A percentile compares a stretch with the other conserved stretches of the same genome.
Conservation (phyloP, 2,888 invertebrate genomes). For the Onchidella celtica region DNA sequence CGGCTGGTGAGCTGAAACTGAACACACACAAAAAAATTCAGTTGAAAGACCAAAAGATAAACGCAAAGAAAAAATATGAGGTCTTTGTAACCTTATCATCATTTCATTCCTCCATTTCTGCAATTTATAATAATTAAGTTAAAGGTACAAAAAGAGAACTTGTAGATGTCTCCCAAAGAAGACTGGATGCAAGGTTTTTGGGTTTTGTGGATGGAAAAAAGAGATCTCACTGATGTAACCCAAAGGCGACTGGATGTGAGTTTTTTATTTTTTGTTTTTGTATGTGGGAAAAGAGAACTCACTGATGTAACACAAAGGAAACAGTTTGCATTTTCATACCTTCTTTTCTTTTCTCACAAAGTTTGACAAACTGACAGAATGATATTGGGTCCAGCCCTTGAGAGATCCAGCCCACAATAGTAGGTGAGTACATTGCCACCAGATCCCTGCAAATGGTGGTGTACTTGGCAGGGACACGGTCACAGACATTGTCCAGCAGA, state of each 20-base stretch:
- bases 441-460: not conserved
- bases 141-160: not conserved
- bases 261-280: too few species aligned
- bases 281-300: too few species aligned
- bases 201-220: too few species aligned
- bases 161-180: too few species aligned
- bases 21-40: not conserved
- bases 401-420: not conserved
- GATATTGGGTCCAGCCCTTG: not conserved
- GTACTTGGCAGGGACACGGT: conserved; percentile 83
- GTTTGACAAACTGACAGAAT: not conserved
- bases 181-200: too few species aligned
- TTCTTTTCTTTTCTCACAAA: not conserved
- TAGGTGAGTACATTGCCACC: not conserved
- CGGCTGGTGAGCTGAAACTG: not conserved
- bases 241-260: too few species aligned
- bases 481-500: conserved; percentile 86
- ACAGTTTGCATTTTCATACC: too few species aligned
- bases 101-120: not conserved
- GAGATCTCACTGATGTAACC: too few species aligned
- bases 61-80: not conserved
- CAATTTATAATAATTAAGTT: not conserved
- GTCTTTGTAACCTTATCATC: not conserved
- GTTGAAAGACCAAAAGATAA: too few species aligned
- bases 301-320: too few species aligned